Conservation (phyloP, 1,140 invertebrate species). For the Paralvinella palmiformis region DNA sequence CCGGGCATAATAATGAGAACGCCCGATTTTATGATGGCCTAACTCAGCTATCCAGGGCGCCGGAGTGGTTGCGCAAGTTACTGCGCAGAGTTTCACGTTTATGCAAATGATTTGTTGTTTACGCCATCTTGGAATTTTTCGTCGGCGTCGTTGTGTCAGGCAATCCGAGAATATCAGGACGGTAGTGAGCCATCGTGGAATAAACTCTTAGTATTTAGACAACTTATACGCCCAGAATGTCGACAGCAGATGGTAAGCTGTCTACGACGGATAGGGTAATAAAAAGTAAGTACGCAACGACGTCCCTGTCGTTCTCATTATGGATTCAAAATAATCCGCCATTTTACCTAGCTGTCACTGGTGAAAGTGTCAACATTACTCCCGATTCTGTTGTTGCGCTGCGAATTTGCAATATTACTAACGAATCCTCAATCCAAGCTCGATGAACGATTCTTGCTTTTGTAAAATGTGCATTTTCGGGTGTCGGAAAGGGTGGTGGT, state of each 20-base stretch:
- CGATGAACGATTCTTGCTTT: no score
- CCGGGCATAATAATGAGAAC: no score
- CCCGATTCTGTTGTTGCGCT: no score
- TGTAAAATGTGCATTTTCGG: no score
- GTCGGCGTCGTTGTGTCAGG: background rate
- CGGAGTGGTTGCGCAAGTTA: slow-evolving; percentile 28
- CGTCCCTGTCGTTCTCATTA: slow-evolving; percentile 15
- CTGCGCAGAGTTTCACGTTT: slow-evolving; percentile 40
- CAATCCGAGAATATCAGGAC: slow-evolving; percentile 30
- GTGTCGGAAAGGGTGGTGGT: no score
- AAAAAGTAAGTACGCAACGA: slow-evolving; percentile 59
- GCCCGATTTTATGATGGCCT: no score
- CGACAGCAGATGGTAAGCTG: slow-evolving; percentile 54
- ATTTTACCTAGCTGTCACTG: slow-evolving; percentile 23
- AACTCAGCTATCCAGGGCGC: slow-evolving; percentile 40
- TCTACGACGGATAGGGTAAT: slow-evolving; percentile 67
- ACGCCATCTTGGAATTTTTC: slow-evolving; percentile 45
- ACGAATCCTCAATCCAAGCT: no score
- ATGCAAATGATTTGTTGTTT: slow-evolving; percentile 50
- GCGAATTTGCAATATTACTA: no score
- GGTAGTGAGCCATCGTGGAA: slow-evolving; percentile 37
- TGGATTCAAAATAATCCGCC: slow-evolving; percentile 20
- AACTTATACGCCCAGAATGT: slow-evolving; percentile 38
- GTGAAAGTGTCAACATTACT: background rate
- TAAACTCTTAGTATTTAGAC: slow-evolving; percentile 27